Evolutionary conservation across 1,140 invertebrate genomes (phyloP), one percentile per base, ranked within the genome.

Genomic region (Sitophilus oryzae): DNA sequence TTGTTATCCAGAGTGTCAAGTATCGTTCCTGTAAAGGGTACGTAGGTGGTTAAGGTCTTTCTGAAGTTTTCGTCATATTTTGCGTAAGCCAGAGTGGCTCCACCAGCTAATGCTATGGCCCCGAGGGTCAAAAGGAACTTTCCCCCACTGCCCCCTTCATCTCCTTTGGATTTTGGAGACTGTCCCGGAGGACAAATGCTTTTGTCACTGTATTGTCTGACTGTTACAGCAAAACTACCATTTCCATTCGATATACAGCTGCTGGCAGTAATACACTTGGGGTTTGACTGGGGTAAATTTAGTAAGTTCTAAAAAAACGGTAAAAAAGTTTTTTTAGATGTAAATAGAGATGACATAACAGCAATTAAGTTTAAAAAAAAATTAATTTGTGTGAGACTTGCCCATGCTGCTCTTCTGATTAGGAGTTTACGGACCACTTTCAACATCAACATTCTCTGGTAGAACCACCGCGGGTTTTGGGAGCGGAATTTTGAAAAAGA

Each of bases 1-100:
- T 35, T 16, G 8, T 10, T 72, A 73, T 52, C 74, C 61, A 52
- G 77, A 81, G 85, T 71, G 59, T 80, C 79, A 37, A 89, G 77
- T 11, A 85, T 71, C 14, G 77, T 68, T 59, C 86, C 82, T 2
- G 80, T 78, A 38, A 78, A 82, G 40, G 86, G 87, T 34, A 80
- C 75, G 71, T 84, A 84, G 37, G 78, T 73, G 63, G 81, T 80
- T 3, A 88, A 66, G 63, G 73, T 77, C 63, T 78, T 76, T 54
- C 85, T 76, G 59, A 86, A 82, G 38, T 83, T 79, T 38, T 78
- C 75, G 68, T 86, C 80, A 62, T 80, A 81, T 74, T 85, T 87
- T 18, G 81, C 83, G 66, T 82, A 84, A 37, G 77, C 79, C 41
- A 83, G 67, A n/a, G 78, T 77, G 38, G 77, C 73, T 46, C 77